Evolutionary conservation across 2,888 invertebrate species (phyloP), one percentile per base, ranked within the genome.

Genomic region (Aphodius sticticus): DNA sequence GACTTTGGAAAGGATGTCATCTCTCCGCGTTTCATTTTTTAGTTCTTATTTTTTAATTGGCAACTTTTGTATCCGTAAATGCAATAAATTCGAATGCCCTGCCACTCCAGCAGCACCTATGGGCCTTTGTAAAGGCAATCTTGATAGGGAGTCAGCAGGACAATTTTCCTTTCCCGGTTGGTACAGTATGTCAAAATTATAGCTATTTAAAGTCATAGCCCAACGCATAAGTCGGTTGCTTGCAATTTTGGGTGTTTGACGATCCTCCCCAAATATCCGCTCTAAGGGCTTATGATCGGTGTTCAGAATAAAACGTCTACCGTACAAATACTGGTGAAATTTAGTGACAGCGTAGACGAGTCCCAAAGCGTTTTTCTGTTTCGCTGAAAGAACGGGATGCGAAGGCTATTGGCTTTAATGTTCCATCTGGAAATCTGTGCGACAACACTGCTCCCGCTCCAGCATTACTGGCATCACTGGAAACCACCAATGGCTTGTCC

Each of bases 391-490:
- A 26, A 26, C 81, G 15, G 6, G 83, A 83, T 26, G 81, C 80
- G 76, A 76, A 82, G 6, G 81, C 81, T n/a, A 83, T 79, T 36
- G 80, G 81, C 69, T 53, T n/a, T 16, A 26, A 35, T 26, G 16
- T 7, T 6, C 71, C 36, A 9, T 77, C 38, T 26, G 35, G 6
- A 16, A 77, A 16, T 37, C 16, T 37, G 16, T 71, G 72, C 36
- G 9, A 70, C 16, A 77, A 16, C 5, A 71, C 77, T 15, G 77
- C 77, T 70, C 77, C 72, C 2, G 36, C 70, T 38, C 72, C 72
- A 6, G n/a, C 15, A 6, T 36, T 15, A 71, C 12, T 26, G 7
- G 77, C 77, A 70, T 77, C 77, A 74, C 12, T 69, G 12, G 70
- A 35, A 16, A 77, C 69, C 12, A 35, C 35, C 14, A 77, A 36